Conservation (phyloP, 2,113 vertebrate genomes). For the Herpetotheres cachinnans region DNA sequence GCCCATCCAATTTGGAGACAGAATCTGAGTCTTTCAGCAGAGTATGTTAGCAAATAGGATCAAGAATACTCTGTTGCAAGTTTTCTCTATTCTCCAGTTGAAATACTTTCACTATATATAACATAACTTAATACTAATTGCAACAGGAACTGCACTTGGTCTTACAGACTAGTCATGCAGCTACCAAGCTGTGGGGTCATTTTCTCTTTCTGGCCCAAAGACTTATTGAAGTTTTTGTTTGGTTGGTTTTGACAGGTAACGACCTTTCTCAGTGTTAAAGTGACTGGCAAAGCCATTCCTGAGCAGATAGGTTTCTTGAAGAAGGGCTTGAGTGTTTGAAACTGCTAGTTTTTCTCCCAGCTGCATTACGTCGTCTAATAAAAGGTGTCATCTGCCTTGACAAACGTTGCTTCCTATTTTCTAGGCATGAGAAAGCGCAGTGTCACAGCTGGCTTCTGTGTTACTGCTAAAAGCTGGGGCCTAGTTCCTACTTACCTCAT, state of each 20-base stretch:
- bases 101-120: background rate
- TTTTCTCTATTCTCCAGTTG: background rate
- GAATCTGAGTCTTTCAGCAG: background rate
- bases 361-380: background rate
- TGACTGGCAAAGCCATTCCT: background rate
- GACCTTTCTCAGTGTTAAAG: background rate
- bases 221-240: background rate
- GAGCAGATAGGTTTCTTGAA: background rate
- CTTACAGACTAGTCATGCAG: background rate
- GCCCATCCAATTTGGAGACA: background rate
- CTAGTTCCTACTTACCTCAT: background rate
- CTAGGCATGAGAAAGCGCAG: background rate
- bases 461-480: background rate
- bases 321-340: background rate
- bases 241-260: background rate
- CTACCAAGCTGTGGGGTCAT: background rate
- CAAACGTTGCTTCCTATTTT: background rate
- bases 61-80: background rate
- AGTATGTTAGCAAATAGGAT: background rate
- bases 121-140: background rate
- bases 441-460: background rate
- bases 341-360: background rate
- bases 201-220: background rate
- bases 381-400: background rate
- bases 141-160: background rate